Percentiles rank a stretch among this genome's conserved stretches.
Evolutionary conservation across 2,888 invertebrate species (phyloP).

Genomic region (Scrobipalpa atriplicella): DNA sequence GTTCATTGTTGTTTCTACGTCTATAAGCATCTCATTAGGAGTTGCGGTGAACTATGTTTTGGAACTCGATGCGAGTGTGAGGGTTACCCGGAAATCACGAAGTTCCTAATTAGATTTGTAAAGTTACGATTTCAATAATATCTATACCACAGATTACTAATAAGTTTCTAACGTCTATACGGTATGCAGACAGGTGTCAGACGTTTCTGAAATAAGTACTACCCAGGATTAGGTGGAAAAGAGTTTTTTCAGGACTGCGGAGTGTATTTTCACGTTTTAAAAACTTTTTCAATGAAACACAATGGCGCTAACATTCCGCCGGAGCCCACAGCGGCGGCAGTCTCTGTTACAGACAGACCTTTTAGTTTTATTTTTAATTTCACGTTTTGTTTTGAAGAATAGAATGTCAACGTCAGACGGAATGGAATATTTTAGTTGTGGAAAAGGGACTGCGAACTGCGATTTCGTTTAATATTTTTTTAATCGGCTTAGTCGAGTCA

Average conservation of each 20-base stretch:
- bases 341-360: conserved; percentile 28
- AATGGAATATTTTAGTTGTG: conserved; percentile 21
- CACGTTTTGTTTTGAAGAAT: conserved; percentile 26
- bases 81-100: neutral
- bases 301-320: conserved; percentile 24
- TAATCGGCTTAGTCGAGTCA: neutral
- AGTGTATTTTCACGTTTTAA: conserved; percentile 22
- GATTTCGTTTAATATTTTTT: neutral
- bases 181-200: neutral
- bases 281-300: conserved; percentile 25
- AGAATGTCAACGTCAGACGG: conserved; percentile 24
- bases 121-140: neutral
- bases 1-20: conserved; percentile 39
- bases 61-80: neutral
- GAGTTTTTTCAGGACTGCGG: conserved; percentile 4
- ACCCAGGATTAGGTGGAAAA: neutral
- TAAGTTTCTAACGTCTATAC: too few species aligned
- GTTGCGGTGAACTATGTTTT: conserved; percentile 18
- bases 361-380: conserved; percentile 28
- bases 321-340: conserved; percentile 12
- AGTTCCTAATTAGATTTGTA: neutral
- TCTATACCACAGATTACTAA: too few species aligned
- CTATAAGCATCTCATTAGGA: conserved; percentile 25
- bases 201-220: neutral
- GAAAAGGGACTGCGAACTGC: too few species aligned